phyloP scores from a whole-genome alignment of 2,797 vertebrate genomes.

The Bradypus variegatus region DNA sequence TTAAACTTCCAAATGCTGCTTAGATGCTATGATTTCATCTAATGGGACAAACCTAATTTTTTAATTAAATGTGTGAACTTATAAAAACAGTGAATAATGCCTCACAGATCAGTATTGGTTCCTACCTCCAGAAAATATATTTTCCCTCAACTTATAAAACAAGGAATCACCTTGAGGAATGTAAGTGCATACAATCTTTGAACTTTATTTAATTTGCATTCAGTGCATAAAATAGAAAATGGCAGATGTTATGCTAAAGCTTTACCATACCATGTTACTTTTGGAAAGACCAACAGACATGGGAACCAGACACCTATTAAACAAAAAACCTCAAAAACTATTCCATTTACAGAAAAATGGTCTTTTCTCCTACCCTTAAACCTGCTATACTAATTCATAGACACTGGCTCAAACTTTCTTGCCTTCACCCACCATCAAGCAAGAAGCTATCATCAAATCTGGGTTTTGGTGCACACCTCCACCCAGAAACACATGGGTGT shows the following conservation, averaged over 20 bases:
- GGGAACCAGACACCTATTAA: neutral
- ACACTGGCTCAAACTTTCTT: neutral
- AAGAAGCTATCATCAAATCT: neutral
- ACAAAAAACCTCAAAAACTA: neutral
- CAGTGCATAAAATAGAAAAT: neutral
- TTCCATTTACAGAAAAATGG: neutral
- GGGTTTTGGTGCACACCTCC: neutral
- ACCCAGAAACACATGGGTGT: neutral
- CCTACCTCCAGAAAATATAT: neutral
- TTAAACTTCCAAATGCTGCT: slow-evolving; percentile 12
- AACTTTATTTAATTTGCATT: slow-evolving; percentile 7
- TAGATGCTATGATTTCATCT: slow-evolving; percentile 24
- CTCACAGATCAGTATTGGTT: neutral
- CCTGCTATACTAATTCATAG: neutral
- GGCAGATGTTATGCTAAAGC: neutral
- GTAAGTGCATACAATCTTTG: neutral
- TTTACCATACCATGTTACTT: neutral
- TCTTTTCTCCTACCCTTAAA: neutral
- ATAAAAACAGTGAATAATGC: neutral
- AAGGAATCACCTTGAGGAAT: slow-evolving; percentile 27
- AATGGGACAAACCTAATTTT: slow-evolving; percentile 8
- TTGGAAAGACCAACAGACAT: neutral
- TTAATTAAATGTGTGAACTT: slow-evolving; percentile 21
- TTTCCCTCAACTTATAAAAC: slow-evolving; percentile 23
- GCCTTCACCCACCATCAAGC: neutral